Percentiles rank a stretch among this genome's conserved stretches.
Evolutionary conservation across 2,888 invertebrate species (phyloP).

Genomic region (Phymatocera aterrima): DNA sequence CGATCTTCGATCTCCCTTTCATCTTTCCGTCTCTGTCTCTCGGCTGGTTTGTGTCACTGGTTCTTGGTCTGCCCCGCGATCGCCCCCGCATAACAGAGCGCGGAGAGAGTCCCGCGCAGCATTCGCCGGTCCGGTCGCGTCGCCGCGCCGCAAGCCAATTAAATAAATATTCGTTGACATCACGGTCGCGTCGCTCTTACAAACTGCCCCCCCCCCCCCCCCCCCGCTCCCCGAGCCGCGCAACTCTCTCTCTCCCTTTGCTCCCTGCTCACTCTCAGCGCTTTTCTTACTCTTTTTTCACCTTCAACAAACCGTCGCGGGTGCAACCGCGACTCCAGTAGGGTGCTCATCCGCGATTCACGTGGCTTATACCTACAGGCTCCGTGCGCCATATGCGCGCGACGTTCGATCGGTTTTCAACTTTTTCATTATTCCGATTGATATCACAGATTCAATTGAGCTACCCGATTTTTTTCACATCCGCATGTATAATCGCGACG

Average conservation of each 20-base stretch:
- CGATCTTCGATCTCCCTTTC: background rate
- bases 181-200: slow-evolving; percentile 71
- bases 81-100: slow-evolving; percentile 70
- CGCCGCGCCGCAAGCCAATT: slow-evolving; percentile 69
- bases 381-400: background rate
- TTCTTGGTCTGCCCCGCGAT: slow-evolving; percentile 52
- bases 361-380: too few relatives aligned
- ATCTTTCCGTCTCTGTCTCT: slow-evolving; percentile 12
- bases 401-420: too few relatives aligned
- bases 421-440: too few relatives aligned
- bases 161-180: slow-evolving; percentile 74
- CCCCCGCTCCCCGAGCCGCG: too few relatives aligned
- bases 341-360: slow-evolving; percentile 37
- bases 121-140: slow-evolving; percentile 65
- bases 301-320: slow-evolving; percentile 47
- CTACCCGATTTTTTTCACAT: too few relatives aligned
- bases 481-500: too few relatives aligned
- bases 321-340: background rate
- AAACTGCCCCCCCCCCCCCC: slow-evolving; percentile 67
- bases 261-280: slow-evolving; percentile 32
- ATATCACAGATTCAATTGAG: too few relatives aligned
- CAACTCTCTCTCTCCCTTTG: slow-evolving; percentile 49
- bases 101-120: slow-evolving; percentile 48
- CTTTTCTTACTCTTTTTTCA: slow-evolving; percentile 50
- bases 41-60: slow-evolving; percentile 26